Conservation (phyloP, 2,797 vertebrate genomes). For the Anabacerthia variegaticeps region DNA sequence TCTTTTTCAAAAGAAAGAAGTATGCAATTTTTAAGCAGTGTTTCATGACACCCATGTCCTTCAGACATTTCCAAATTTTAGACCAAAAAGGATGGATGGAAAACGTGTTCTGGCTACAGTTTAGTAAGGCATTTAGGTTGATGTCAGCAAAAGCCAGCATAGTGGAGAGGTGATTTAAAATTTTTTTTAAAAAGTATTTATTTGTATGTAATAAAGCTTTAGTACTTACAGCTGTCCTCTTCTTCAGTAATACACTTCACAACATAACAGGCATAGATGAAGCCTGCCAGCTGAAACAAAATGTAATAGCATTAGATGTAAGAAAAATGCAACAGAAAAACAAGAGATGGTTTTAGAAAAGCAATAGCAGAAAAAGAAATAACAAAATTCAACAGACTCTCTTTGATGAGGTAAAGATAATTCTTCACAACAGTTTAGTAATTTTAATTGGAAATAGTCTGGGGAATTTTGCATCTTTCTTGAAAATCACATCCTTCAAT, state of each 20-base stretch:
- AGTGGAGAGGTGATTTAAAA: not conserved
- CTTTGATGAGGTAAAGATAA: not conserved
- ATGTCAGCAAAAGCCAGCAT: not conserved
- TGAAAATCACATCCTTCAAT: not conserved
- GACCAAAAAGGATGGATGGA: not conserved
- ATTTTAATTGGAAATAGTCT: not conserved
- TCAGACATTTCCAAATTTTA: not conserved
- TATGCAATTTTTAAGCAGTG: not conserved
- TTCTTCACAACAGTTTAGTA: not conserved
- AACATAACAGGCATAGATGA: conserved; percentile 99
- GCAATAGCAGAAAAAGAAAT: not conserved
- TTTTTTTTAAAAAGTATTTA: not conserved
- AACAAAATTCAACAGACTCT: not conserved
- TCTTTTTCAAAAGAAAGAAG: not conserved
- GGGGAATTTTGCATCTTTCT: not conserved
- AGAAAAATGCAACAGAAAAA: not conserved
- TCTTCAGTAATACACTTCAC: conserved; percentile 99
- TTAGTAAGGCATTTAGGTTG: not conserved
- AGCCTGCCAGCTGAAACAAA: conserved; percentile 92
- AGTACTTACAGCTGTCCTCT: conserved; percentile 99
- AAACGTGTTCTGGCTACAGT: not conserved
- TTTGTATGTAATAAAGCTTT: conserved; percentile 69
- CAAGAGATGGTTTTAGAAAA: not conserved
- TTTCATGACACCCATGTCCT: not conserved
- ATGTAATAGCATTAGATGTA: conserved; percentile 65